Evolutionary conservation across 1,140 invertebrate genomes (phyloP), one percentile per base, ranked within the genome.

Genomic region (Capitella teleta): DNA sequence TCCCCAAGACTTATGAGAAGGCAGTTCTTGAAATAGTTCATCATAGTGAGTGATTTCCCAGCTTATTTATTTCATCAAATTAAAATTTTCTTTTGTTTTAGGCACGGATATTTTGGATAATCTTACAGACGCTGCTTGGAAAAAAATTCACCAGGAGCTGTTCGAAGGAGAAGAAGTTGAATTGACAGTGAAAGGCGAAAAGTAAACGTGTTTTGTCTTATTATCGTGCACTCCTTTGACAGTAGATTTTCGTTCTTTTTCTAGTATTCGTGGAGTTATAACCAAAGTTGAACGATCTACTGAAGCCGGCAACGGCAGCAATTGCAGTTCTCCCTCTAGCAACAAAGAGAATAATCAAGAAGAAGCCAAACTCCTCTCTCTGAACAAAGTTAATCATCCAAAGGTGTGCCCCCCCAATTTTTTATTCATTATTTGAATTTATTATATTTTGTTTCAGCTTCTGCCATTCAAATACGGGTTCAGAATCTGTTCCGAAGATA

Each of bases 21-120:
- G 63, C 68, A 40, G 62, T 74, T 18, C 54, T 74, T 21, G 57
- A 62, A 46, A 37, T 69, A 24, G 69, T 74, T 14, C 73, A 74
- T 51, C 69, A 74, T 42, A 70, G 72, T 72, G 61, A 70, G 68
- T 59, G 24, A 12, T 19, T 24, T 21, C 6, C 50, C 12, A 6
- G 8, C 40, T 14, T 34, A 4, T 49, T 43, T 8, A 24, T 48
- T 32, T 32, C 30, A 32, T 8, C 30, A 10, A 32, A 32, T 10
- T 10, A 10, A 32, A 32, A 8, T 8, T 8, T 41, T 8, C 23
- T 6, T 6, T 47, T 16, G 50, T 47, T 45, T 40, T 49, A 58
- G 56, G 47, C 47, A 57, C 55, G 40, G 16, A 44, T 30, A 41
- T 53, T 21, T 49, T 62, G 40, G 59, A 62, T 38, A 47, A 51